Base-by-base conservation (phyloP, 2,888 invertebrate species). In the Capitulum mitella region DNA sequence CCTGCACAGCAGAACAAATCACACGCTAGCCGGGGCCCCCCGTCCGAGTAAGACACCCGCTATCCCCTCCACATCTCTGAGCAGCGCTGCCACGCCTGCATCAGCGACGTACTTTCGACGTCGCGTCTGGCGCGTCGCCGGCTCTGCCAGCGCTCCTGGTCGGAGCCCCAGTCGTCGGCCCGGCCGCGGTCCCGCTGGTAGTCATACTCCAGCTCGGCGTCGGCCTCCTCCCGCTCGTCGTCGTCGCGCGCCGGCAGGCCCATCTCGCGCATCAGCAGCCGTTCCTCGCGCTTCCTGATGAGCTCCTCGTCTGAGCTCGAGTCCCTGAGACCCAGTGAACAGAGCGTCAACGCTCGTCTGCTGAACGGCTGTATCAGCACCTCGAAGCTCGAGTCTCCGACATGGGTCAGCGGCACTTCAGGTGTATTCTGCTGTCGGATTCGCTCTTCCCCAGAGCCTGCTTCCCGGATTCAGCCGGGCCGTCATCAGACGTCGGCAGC, bases 271-370 rank as follows among this genome's bases (percentile, higher is more conserved):
- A 76, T 76, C 46, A 76, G 32, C 43, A 46, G 43, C 14, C 76
- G 76, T 29, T 76, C 76, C 19, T 76, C 76, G 16, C 76, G 76
- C 16, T 32, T n/a, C 12, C 19, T 14, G 29, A 76, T 48, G 29
- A 76, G 46, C 16, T 76, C 76, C 46, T 76, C 76, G 76, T 76
- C 76, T 3, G 76, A 76, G 46, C 76, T 76, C 26, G 76, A 76
- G 32, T 76, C 76, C 2, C 37, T 70, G 37, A n/a, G n/a, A n/a
- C n/a, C n/a, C n/a, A n/a, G n/a, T n/a, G n/a, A n/a, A n/a, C n/a
- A n/a, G n/a, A n/a, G n/a, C n/a, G n/a, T n/a, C n/a, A n/a, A n/a
- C n/a, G n/a, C n/a, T n/a, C n/a, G n/a, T n/a, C n/a, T n/a, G n/a
- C n/a, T n/a, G n/a, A n/a, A n/a, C n/a, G n/a, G n/a, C 5, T 29